Conservation (phyloP, 1,140 invertebrate species). For the Eupristina koningsbergeri region DNA sequence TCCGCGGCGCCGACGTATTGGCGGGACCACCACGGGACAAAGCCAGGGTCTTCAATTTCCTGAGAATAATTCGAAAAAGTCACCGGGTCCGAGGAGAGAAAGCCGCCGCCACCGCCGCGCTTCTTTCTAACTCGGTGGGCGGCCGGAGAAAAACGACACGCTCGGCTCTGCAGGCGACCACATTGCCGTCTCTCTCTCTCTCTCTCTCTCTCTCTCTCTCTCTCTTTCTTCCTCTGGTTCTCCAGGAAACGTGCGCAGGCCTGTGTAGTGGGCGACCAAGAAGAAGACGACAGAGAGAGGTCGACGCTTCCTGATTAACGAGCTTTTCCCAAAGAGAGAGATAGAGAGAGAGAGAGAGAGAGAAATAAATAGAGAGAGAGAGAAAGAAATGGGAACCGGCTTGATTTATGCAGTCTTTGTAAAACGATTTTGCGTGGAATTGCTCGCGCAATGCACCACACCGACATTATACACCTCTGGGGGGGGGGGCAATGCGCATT, state of each 20-base stretch:
- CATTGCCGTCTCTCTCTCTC: slow-evolving; percentile 11
- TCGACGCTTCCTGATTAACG: slow-evolving; percentile 47
- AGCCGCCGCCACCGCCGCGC: background rate
- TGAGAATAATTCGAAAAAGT: slow-evolving; percentile 20
- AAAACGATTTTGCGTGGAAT: slow-evolving; percentile 37
- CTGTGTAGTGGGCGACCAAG: background rate
- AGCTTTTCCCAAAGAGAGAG: slow-evolving; percentile 49
- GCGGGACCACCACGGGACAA: slow-evolving; percentile 3
- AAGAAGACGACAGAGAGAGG: background rate
- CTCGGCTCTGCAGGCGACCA: slow-evolving; percentile 16
- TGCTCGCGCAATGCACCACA: background rate
- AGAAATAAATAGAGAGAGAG: background rate
- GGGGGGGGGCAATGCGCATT: background rate
- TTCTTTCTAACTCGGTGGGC: slow-evolving; percentile 42
- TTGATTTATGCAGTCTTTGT: slow-evolving; percentile 52
- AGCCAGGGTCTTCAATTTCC: slow-evolving; percentile 14
- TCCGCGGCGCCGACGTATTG: background rate
- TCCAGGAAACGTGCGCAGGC: background rate
- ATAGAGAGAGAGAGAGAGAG: background rate
- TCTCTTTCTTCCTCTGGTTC: background rate
- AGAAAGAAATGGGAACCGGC: background rate
- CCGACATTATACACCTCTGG: background rate
- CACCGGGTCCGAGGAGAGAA: background rate
- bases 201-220: background rate
- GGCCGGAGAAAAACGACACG: slow-evolving; percentile 40